Conservation (phyloP, 2,888 invertebrate genomes). For the Biston betularia region DNA sequence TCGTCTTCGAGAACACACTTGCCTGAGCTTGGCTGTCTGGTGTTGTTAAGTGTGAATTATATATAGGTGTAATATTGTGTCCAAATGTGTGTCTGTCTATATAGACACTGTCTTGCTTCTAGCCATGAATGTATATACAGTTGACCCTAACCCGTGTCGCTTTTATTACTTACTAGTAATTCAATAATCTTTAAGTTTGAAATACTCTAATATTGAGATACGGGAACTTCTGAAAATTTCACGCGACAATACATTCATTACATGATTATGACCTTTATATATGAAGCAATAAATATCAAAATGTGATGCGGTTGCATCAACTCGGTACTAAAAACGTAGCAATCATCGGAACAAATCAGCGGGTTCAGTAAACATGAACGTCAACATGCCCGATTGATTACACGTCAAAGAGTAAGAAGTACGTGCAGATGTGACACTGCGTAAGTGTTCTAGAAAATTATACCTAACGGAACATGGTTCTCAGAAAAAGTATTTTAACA, state of each 20-base stretch:
- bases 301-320: slow-evolving; percentile 7
- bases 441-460: slow-evolving; percentile 2
- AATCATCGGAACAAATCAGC: slow-evolving; percentile 49
- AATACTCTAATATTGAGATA: background rate
- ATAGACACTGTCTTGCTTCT: too few species aligned
- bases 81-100: too few species aligned
- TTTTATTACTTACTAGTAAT: too few species aligned
- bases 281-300: slow-evolving; percentile 4
- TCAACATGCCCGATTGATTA: slow-evolving; percentile 63
- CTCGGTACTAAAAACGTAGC: slow-evolving; percentile 38
- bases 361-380: slow-evolving; percentile 50
- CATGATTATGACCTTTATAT: background rate
- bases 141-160: too few species aligned
- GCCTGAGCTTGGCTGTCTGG: too few species aligned
- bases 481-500: background rate
- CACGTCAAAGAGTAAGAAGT: slow-evolving; percentile 38
- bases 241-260: background rate
- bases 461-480: slow-evolving; percentile 1
- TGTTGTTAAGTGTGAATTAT: too few species aligned
- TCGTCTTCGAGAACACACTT: too few species aligned
- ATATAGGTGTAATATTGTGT: too few species aligned
- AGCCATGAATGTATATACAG: too few species aligned
- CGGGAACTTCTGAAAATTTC: background rate
- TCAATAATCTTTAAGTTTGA: too few species aligned
- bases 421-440: slow-evolving; percentile 26